These are phyloP conservation scores for Trichosurus vulpecula DNA, from an alignment of 2,797 vertebrate genomes.

Conservation along the genomic window DNA sequence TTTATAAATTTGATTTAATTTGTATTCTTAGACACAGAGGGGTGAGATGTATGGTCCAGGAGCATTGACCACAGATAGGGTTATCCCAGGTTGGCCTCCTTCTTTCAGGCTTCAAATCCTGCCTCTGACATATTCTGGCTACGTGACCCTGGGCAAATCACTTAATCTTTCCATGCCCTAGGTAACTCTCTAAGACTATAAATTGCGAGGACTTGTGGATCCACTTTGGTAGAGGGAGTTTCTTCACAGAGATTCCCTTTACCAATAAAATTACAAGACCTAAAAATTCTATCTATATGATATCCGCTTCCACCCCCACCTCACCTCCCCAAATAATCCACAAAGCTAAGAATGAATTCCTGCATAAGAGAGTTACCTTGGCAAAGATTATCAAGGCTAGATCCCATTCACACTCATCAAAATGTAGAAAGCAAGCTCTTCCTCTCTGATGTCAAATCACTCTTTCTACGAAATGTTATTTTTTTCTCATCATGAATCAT, in stretches of 20 bases:
- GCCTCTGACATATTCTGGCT: not conserved
- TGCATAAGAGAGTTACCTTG: constrained; percentile 68
- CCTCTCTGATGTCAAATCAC: constrained; percentile 73
- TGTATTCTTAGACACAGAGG: not conserved
- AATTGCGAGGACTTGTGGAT: not conserved
- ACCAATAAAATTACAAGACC: not conserved
- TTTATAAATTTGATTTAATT: not conserved
- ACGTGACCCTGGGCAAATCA: not conserved
- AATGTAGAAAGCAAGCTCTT: constrained; percentile 69
- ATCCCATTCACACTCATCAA: constrained; percentile 66
- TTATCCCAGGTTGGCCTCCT: not conserved
- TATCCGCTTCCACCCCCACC: not conserved
- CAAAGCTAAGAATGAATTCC: constrained; percentile 67
- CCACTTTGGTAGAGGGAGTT: not conserved
- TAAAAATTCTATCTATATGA: not conserved
- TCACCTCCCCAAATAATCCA: constrained; percentile 5
- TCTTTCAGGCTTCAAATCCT: not conserved
- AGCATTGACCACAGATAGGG: not conserved
- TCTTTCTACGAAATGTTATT: constrained; percentile 71
- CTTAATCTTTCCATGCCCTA: not conserved
- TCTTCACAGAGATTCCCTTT: not conserved
- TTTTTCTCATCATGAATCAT: constrained; percentile 75
- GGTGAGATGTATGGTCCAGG: not conserved
- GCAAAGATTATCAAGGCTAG: constrained; percentile 58
- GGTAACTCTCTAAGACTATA: not conserved